Evolutionary conservation across 2,113 vertebrate species (phyloP), one percentile per base, ranked within the genome.

Genomic region (Hippocampus zosterae): DNA sequence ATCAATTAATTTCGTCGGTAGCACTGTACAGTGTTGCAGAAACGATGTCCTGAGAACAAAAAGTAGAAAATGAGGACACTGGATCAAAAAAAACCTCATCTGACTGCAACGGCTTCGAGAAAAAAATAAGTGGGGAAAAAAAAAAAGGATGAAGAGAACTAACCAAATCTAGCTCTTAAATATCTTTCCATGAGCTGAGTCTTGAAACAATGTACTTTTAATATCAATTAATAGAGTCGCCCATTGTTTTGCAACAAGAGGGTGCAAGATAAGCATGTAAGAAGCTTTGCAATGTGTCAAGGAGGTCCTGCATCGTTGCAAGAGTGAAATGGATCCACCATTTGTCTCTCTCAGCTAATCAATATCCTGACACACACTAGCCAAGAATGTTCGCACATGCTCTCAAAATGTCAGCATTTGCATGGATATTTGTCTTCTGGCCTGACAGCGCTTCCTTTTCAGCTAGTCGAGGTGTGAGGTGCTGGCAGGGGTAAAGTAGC

Each of bases 311-410:
- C 65, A 41, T 75, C 72, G 59, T 72, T 70, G 67, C n/a, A 66
- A 12, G 41, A 71, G 72, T 15, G 46, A 42, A 70, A 69, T 9
- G 56, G 63, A 55, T 60, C 48, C 42, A 3, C 42, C 52, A 59
- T 65, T 75, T 59, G 80, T 68, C 70, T 61, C n/a, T 72, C 48
- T 70, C 15, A 33, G 52, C 1, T 12, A 78, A 83, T 85, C 73
- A 72, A 67, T 76, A 52, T 25, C 66, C 62, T 21, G 25, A 75
- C 62, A 65, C 62, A 50, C 48, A 21, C 18, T 50, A 8, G 48
- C 48, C 48, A 8, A 29, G 59, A 64, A 56, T 50, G 64, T 44
- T 65, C 73, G 55, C 68, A 68, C 15, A 48, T 21, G 33, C 11
- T 68, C 73, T 50, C 46, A 62, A 44, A 52, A 15, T 55, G 48